Evolutionary conservation across 2,888 invertebrate genomes (phyloP).

Genomic region (Rhagonycha lutea): DNA sequence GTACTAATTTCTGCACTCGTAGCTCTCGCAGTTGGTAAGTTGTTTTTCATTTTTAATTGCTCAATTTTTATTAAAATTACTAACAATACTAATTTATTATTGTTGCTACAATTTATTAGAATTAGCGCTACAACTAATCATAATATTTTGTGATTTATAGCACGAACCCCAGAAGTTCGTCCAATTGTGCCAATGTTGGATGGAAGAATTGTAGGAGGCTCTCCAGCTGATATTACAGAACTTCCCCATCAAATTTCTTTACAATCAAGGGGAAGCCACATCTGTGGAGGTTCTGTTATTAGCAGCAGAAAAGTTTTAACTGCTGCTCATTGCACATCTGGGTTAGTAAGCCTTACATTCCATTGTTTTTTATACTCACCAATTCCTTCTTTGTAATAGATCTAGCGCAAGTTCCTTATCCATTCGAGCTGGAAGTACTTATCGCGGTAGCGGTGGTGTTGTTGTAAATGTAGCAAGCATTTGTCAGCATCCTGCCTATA

Average conservation of each 20-base stretch:
- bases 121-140: background rate
- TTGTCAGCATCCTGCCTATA: background rate
- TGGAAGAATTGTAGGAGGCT: conserved; percentile 42
- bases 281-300: conserved; percentile 43
- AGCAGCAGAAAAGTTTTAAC: conserved; percentile 35
- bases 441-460: background rate
- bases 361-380: background rate
- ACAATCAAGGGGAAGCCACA: conserved; percentile 31
- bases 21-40: background rate
- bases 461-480: background rate
- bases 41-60: too few relatives aligned
- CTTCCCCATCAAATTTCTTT: conserved; percentile 42
- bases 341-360: conserved; percentile 7
- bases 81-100: too few relatives aligned
- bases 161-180: background rate
- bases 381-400: background rate
- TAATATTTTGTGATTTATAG: background rate
- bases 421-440: conserved; percentile 4
- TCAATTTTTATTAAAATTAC: background rate
- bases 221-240: conserved; percentile 34
- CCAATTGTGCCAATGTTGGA: conserved; percentile 16
- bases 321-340: conserved; percentile 41
- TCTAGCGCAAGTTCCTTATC: background rate
- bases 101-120: too few relatives aligned
- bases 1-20: background rate